Percentiles rank a stretch among this genome's conserved stretches.
Conservation (phyloP, 2,888 invertebrate genomes). For the Cyrtodaria siliqua region DNA sequence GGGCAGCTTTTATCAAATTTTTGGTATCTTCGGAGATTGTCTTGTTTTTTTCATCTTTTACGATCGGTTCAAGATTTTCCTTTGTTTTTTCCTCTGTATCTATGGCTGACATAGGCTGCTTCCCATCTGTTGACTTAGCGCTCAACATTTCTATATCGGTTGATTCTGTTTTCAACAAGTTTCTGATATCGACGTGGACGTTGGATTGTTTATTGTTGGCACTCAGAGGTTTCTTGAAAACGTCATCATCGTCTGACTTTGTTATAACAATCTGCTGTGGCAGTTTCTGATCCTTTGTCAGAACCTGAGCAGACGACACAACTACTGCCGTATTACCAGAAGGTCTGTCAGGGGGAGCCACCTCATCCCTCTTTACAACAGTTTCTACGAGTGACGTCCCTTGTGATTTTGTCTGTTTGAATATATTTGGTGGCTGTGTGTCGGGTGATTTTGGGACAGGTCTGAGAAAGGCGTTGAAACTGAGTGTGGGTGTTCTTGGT, state of each 20-base stretch:
- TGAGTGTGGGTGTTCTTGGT: slow-evolving; percentile 73
- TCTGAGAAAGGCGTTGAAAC: slow-evolving; percentile 76
- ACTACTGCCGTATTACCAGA: background rate
- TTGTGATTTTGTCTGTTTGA: slow-evolving; percentile 10
- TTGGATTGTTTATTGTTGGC: slow-evolving; percentile 46
- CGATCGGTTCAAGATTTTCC: slow-evolving; percentile 55
- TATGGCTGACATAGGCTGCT: slow-evolving; percentile 37
- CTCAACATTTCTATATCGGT: slow-evolving; percentile 83
- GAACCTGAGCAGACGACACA: background rate
- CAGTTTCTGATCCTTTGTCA: background rate
- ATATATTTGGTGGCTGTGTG: background rate
- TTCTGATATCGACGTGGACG: slow-evolving; percentile 62
- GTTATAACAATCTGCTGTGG: slow-evolving; percentile 4
- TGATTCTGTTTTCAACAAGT: slow-evolving; percentile 46
- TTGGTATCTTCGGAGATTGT: slow-evolving; percentile 81
- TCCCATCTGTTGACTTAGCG: slow-evolving; percentile 73
- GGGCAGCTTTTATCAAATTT: slow-evolving; percentile 80
- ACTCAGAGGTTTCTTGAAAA: slow-evolving; percentile 66
- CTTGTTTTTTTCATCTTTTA: slow-evolving; percentile 63
- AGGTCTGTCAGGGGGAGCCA: background rate
- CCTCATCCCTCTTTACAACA: slow-evolving; percentile 11
- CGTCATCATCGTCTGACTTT: slow-evolving; percentile 44
- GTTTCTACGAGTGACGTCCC: background rate
- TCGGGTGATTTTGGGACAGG: slow-evolving; percentile 75
- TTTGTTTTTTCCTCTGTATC: slow-evolving; percentile 39